These are phyloP conservation scores for Beroe ovata DNA, from an alignment of 37 sponge, comb jelly and placozoan genomes.

Conservation along the genomic window DNA sequence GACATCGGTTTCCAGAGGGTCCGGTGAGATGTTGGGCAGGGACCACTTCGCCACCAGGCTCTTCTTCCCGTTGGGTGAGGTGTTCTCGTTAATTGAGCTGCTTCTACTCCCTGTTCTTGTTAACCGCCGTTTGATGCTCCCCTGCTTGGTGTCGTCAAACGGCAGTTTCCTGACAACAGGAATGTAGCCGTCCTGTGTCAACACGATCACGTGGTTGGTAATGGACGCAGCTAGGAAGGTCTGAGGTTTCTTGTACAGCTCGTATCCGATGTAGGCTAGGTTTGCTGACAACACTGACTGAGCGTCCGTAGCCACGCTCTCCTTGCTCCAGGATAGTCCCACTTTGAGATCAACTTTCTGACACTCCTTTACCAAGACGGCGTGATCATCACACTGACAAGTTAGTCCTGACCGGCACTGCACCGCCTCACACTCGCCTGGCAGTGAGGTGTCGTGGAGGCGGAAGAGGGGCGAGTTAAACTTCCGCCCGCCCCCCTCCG, in stretches of 20 bases:
- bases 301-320: neutral
- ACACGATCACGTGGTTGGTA: neutral
- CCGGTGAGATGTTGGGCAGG: neutral
- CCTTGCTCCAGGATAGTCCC: conserved; percentile 1
- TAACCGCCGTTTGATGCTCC: neutral
- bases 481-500: neutral
- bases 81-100: neutral
- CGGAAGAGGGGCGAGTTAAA: conserved; percentile 31
- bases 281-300: conserved; percentile 8
- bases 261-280: conserved; percentile 40
- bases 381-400: neutral
- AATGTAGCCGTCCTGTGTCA: conserved; percentile 5
- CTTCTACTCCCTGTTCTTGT: neutral
- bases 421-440: neutral
- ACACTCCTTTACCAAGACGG: neutral
- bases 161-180: neutral
- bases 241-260: conserved; percentile 38
- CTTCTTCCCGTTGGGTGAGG: neutral
- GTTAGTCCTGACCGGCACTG: conserved; percentile 10
- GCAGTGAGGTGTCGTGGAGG: conserved; percentile 12
- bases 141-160: neutral
- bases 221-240: conserved; percentile 13
- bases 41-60: neutral
- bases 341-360: neutral
- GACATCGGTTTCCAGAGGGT: neutral